phyloP scores from a whole-genome alignment of 2,888 invertebrate species.

The Drosophila melanosoma region DNA sequence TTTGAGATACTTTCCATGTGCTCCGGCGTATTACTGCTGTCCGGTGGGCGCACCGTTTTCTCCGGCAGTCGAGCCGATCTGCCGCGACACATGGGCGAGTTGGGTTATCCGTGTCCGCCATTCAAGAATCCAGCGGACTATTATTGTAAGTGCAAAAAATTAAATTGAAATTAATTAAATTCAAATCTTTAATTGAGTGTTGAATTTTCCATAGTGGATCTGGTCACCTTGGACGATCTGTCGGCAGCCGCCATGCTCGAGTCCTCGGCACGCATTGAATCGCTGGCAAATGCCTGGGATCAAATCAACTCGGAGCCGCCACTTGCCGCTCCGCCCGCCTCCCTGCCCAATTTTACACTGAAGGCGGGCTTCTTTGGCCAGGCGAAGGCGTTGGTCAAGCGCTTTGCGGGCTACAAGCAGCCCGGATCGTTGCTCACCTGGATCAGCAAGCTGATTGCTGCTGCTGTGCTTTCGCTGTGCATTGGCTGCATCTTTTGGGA shows the following conservation, averaged over 20 bases:
- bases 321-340: constrained; percentile 90
- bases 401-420: constrained; percentile 90
- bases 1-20: constrained; percentile 97
- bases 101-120: constrained; percentile 97
- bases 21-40: constrained; percentile 90
- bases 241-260: constrained; percentile 97
- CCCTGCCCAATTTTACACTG: constrained; percentile 88
- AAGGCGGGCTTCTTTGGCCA: constrained; percentile 89
- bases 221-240: constrained; percentile 96
- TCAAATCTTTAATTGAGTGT: neutral
- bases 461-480: constrained; percentile 92
- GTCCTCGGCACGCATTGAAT: constrained; percentile 96
- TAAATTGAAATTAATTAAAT: neutral
- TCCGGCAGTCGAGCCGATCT: constrained; percentile 95
- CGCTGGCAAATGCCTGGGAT: constrained; percentile 90
- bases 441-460: constrained; percentile 91
- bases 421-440: constrained; percentile 93
- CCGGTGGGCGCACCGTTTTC: constrained; percentile 96
- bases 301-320: constrained; percentile 85
- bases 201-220: constrained; percentile 89
- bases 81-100: constrained; percentile 95
- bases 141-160: constrained; percentile 89
- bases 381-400: constrained; percentile 88
- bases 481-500: constrained; percentile 96
- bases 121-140: constrained; percentile 99